Conservation (phyloP, 2,888 invertebrate genomes). For the Tiliacea citrago region DNA sequence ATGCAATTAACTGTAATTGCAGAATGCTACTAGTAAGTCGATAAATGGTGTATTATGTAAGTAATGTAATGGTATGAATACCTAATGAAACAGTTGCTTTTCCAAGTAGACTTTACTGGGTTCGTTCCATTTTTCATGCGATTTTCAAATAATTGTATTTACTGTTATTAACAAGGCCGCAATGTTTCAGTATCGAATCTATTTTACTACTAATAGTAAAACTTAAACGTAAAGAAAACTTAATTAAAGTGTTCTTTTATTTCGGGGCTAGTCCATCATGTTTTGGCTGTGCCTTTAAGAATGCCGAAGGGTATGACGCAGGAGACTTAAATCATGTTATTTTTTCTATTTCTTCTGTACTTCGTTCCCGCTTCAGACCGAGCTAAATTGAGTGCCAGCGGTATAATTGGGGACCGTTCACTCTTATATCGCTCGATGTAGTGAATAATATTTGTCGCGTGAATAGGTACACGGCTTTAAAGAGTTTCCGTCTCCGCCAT, state of each 20-base stretch:
- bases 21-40: slow-evolving; percentile 17
- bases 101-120: not conserved
- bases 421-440: not conserved
- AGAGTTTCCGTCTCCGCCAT: not conserved
- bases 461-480: not conserved
- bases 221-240: no score
- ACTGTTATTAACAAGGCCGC: not conserved
- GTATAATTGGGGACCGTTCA: not conserved
- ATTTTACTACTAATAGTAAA: no score
- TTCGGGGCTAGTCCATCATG: not conserved
- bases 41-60: slow-evolving; percentile 9
- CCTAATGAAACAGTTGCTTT: slow-evolving; percentile 6
- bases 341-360: not conserved
- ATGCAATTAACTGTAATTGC: slow-evolving; percentile 43
- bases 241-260: no score
- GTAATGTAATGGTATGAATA: not conserved
- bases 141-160: not conserved
- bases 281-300: no score
- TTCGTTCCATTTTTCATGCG: not conserved
- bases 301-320: no score
- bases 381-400: not conserved
- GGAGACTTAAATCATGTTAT: not conserved
- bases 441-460: not conserved
- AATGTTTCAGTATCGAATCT: not conserved
- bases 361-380: not conserved